Percentiles rank a stretch among this genome's conserved stretches.
Conservation (phyloP, 1,140 invertebrate genomes). For the Listronotus oregonensis region DNA sequence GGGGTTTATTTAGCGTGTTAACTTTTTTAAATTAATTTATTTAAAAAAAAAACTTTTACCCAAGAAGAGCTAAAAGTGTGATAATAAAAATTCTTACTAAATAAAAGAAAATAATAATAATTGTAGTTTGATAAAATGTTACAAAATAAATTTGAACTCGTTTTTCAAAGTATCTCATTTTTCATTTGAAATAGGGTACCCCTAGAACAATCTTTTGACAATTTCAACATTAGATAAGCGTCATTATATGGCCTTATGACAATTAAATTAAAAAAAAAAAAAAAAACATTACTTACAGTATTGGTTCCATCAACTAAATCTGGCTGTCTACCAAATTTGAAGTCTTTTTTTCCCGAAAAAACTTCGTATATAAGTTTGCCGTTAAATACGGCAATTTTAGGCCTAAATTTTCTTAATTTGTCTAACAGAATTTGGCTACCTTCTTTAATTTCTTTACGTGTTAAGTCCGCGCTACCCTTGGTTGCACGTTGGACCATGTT, state of each 20-base stretch:
- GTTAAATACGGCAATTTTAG: slow-evolving; percentile 98
- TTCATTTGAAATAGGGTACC: no score
- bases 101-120: no score
- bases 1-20: no score
- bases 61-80: slow-evolving; percentile 79
- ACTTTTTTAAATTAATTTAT: neutral
- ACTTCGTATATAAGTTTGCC: slow-evolving; percentile 98
- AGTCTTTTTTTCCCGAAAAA: slow-evolving; percentile 96
- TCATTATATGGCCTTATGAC: no score
- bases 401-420: slow-evolving; percentile 90
- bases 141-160: no score
- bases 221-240: no score
- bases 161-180: no score
- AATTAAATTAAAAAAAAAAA: neutral
- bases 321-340: slow-evolving; percentile 93
- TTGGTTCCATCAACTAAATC: slow-evolving; percentile 91
- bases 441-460: slow-evolving; percentile 96
- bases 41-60: no score
- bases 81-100: no score
- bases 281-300: slow-evolving; percentile 74
- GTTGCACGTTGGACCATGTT: slow-evolving; percentile 96
- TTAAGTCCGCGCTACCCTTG: slow-evolving; percentile 93
- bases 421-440: slow-evolving; percentile 88
- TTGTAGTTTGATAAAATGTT: no score
- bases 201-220: no score